Evolutionary conservation across 2,888 invertebrate species (phyloP), one percentile per base, ranked within the genome.

Genomic region (Neoascia interrupta): DNA sequence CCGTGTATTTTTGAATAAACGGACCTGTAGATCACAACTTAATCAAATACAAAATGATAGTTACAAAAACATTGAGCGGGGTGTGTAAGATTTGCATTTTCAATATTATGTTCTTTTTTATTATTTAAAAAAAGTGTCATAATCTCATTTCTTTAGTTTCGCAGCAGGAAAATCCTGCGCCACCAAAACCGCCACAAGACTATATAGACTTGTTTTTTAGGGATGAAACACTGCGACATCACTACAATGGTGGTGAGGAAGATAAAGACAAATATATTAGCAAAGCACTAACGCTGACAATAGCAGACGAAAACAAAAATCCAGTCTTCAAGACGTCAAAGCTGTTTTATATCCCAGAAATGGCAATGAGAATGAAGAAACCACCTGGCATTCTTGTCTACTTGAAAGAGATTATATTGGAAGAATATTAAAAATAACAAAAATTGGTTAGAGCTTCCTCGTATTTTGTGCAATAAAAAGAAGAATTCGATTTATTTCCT

Each of bases 341-440:
- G 18, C 79, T 84, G 10, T 84, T 83, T 41, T 68, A 83, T 5
- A 81, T 85, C 5, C 84, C 87, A 3, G 43, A 64, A 11, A 5
- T 47, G 28, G 26, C 53, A n/a, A 1, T 28, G 19, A 86, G 87
- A 43, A 86, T 85, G 85, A 87, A 86, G 41, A 83, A 83, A 4
- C 85, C 85, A 1, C 87, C 87, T 13, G 58, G 84, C 0, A 53
- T 85, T 37, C 8, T 87, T 10, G 26, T 85, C 13, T 83, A 82
- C 74, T 5, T 87, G 18, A 54, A 82, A 2, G 83, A 84, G 3
- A 15, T 81, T 15, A 13, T 81, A 28, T 28, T 72, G 2, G 79
- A 61, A 15, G 41, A 75, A 5, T 81, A 72, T 58, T 73, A 18
- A 66, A 36, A 28, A n/a, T n/a, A n/a, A n/a, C n/a, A n/a, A 10